phyloP scores from a whole-genome alignment of 2,888 invertebrate species.

The Hydrotaea diabolus region DNA sequence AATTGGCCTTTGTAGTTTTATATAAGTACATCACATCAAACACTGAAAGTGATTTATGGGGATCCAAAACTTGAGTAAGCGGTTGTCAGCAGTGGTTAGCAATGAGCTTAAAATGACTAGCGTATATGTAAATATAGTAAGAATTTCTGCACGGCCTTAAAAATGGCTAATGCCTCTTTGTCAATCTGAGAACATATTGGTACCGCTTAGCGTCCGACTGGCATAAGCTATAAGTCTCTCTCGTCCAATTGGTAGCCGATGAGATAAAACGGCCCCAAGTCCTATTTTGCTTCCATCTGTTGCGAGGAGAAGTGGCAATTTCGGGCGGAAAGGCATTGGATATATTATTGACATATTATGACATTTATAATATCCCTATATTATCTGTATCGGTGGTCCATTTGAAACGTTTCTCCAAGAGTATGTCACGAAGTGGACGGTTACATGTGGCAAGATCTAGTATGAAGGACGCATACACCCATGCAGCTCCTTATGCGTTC shows the following conservation, averaged over 20 bases:
- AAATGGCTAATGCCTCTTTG: too few species aligned
- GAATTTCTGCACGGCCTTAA: background rate
- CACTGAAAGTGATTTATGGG: too few species aligned
- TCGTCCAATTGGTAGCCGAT: background rate
- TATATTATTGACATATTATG: too few species aligned
- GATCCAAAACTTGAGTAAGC: too few species aligned
- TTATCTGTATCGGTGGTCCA: background rate
- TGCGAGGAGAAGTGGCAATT: too few species aligned
- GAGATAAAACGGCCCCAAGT: slow-evolving; percentile 46
- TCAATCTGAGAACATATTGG: too few species aligned
- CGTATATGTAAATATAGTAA: background rate
- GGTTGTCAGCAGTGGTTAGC: background rate
- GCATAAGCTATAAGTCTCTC: too few species aligned
- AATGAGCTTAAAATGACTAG: background rate
- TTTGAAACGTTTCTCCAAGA: background rate
- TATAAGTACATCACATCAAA: slow-evolving; percentile 15
- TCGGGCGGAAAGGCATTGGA: too few species aligned
- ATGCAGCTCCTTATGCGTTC: background rate
- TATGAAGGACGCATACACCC: background rate
- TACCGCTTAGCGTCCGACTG: too few species aligned
- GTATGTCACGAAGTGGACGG: slow-evolving; percentile 24
- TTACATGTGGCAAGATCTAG: slow-evolving; percentile 32
- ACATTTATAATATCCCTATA: too few species aligned
- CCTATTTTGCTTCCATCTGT: slow-evolving; percentile 33
- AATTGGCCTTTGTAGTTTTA: slow-evolving; percentile 18